phyloP scores from a whole-genome alignment of 2,113 vertebrate species.

The Tachysurus vachellii region DNA sequence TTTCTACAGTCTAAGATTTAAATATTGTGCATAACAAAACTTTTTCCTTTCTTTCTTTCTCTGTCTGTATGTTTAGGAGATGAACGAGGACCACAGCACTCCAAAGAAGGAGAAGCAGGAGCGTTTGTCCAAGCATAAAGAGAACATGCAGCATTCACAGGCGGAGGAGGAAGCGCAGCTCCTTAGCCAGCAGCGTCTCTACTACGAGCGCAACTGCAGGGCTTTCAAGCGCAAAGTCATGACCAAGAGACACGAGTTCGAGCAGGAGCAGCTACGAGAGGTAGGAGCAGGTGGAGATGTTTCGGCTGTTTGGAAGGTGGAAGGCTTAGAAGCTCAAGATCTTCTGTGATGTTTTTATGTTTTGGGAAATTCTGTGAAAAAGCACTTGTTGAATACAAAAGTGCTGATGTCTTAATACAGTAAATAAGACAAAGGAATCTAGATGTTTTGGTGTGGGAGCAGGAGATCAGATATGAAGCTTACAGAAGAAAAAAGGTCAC shows the following conservation, averaged over 20 bases:
- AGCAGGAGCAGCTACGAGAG: constrained; percentile 97
- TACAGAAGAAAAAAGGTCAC: background rate
- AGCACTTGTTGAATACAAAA: background rate
- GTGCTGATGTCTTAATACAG: too few relatives aligned
- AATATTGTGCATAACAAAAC: background rate
- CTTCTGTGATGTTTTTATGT: background rate
- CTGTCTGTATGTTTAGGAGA: constrained; percentile 76
- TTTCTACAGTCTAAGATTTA: background rate
- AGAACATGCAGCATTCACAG: constrained; percentile 98
- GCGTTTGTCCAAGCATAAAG: constrained; percentile 97
- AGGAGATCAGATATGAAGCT: background rate
- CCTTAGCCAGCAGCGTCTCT: constrained; percentile 92
- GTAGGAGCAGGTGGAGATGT: constrained; percentile 64
- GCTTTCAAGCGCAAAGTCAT: constrained; percentile 92
- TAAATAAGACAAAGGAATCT: background rate
- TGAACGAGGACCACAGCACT: constrained; percentile 98
- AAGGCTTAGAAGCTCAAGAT: background rate
- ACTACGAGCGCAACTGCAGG: constrained; percentile 93
- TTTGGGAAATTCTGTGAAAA: background rate
- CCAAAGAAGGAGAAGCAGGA: constrained; percentile 99
- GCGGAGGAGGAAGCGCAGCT: constrained; percentile 97
- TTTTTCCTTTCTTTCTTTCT: background rate
- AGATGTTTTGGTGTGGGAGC: background rate
- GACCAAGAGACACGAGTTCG: constrained; percentile 89
- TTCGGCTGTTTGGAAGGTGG: background rate